These are phyloP conservation scores for Pocillopora grandis DNA, from an alignment of 92 coral and sea anemone genomes.

Conservation along the genomic window DNA sequence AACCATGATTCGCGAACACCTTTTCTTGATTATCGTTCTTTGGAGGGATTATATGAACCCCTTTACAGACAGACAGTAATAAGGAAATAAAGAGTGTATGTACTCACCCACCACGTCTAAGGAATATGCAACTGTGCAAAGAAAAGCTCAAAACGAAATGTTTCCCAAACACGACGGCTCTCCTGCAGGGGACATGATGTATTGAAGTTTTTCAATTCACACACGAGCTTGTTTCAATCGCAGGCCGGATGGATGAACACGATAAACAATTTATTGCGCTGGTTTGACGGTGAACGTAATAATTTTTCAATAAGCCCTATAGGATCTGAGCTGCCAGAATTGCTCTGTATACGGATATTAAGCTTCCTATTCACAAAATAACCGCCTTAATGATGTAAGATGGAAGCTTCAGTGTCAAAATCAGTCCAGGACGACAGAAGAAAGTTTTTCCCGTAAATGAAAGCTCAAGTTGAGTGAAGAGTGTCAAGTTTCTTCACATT, in stretches of 20 bases:
- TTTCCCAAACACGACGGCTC: not conserved
- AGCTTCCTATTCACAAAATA: slow-evolving; percentile 30
- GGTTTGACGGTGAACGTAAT: not conserved
- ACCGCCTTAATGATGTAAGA: slow-evolving; percentile 4
- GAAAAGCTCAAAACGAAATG: not conserved
- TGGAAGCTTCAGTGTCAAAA: not conserved
- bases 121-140: not conserved
- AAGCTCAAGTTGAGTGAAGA: not conserved
- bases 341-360: slow-evolving; percentile 10
- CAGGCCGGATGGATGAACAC: slow-evolving; percentile 21
- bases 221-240: not conserved
- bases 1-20: not conserved
- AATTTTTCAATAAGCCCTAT: slow-evolving; percentile 22
- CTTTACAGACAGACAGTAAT: not conserved
- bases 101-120: slow-evolving; percentile 25
- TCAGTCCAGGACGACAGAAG: not conserved
- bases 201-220: not conserved
- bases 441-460: not conserved
- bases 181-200: not conserved
- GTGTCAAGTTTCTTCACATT: not conserved
- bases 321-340: slow-evolving; percentile 1
- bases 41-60: not conserved
- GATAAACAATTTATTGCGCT: slow-evolving; percentile 3
- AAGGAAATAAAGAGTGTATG: not conserved
- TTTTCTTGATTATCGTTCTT: not conserved